Evolutionary conservation across 1,140 invertebrate genomes (phyloP).

Genomic region (Oryzaephilus surinamensis): DNA sequence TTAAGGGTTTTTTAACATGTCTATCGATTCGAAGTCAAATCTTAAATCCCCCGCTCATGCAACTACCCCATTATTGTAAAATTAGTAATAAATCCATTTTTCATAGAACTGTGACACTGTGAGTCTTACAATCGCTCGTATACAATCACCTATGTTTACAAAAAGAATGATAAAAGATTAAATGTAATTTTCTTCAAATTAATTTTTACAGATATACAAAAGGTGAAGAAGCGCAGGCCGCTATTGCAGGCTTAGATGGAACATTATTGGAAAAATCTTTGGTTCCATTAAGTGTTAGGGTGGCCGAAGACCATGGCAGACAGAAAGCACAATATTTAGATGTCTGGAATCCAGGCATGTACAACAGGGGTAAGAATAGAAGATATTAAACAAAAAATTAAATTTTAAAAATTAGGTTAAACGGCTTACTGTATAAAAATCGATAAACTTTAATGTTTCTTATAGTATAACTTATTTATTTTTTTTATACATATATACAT

Average conservation of each 20-base stretch:
- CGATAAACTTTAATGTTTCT: too few relatives aligned
- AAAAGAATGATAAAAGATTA: background rate
- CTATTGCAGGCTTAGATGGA: conserved; percentile 76
- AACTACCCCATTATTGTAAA: too few relatives aligned
- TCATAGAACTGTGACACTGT: background rate
- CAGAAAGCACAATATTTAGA: conserved; percentile 55
- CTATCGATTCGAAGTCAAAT: background rate
- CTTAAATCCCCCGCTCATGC: too few relatives aligned
- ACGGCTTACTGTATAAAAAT: too few relatives aligned
- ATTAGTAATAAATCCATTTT: background rate
- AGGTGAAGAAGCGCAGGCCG: conserved; percentile 77
- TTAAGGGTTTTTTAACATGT: too few relatives aligned
- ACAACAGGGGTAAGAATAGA: conserved; percentile 25
- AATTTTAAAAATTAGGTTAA: too few relatives aligned
- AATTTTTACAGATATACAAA: conserved; percentile 54
- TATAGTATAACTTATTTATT: too few relatives aligned
- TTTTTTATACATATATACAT: too few relatives aligned
- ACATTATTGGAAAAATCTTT: conserved; percentile 71
- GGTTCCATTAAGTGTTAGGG: conserved; percentile 67
- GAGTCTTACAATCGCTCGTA: background rate
- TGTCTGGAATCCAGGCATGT: conserved; percentile 19
- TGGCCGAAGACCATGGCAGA: conserved; percentile 89
- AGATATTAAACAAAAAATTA: conserved; percentile 7
- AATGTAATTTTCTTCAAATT: background rate
- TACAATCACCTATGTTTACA: background rate